A percentile compares a stretch with the other conserved stretches of the same genome.
These are phyloP conservation scores for Mimas tiliae DNA, from an alignment of 2,888 invertebrate genomes.

Conservation along the genomic window DNA sequence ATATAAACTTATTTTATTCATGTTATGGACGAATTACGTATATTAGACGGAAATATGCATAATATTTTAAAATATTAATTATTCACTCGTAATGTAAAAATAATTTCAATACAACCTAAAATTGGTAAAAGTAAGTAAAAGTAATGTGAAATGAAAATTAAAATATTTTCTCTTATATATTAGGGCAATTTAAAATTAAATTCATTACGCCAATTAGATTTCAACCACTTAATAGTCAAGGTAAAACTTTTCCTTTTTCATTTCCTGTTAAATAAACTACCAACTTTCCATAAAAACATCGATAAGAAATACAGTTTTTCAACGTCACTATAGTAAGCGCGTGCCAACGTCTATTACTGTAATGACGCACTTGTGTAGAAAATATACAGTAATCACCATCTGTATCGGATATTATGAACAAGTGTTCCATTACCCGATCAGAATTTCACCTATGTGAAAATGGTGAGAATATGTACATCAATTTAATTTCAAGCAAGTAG, in stretches of 20 bases:
- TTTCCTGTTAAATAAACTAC: background rate
- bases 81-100: background rate
- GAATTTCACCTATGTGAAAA: constrained; percentile 14
- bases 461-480: background rate
- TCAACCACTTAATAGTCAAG: background rate
- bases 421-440: background rate
- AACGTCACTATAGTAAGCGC: constrained; percentile 41
- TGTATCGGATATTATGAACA: constrained; percentile 43
- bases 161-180: background rate
- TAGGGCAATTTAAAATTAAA: background rate
- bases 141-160: background rate
- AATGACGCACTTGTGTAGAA: constrained; percentile 69
- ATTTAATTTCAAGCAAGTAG: no score
- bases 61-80: background rate
- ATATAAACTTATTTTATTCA: no score
- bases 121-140: background rate
- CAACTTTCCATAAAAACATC: background rate
- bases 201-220: background rate
- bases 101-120: background rate
- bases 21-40: background rate
- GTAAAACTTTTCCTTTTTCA: background rate
- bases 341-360: constrained; percentile 64
- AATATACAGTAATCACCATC: constrained; percentile 69
- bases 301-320: background rate
- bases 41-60: no score